A percentile compares a stretch with the other conserved stretches of the same genome.
Evolutionary conservation across 2,888 invertebrate genomes (phyloP).

Genomic region (Perizoma affinitatum): DNA sequence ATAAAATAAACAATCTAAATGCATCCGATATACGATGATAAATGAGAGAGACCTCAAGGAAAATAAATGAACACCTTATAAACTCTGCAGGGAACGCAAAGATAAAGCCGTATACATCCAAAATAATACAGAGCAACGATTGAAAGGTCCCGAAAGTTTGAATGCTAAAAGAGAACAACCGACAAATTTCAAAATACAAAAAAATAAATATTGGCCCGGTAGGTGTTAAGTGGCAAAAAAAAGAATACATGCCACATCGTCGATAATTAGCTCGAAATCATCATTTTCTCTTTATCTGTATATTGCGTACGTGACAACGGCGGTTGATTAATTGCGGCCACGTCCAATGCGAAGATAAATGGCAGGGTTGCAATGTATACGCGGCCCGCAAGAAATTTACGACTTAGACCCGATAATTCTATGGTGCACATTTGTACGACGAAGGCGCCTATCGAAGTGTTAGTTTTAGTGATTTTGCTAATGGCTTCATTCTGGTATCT

Average conservation of each 20-base stretch:
- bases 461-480: conserved; percentile 74
- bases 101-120: conserved; percentile 38
- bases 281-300: conserved; percentile 76
- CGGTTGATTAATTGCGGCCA: conserved; percentile 79
- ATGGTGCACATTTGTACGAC: conserved; percentile 49
- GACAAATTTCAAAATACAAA: too few relatives aligned
- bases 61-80: conserved; percentile 53
- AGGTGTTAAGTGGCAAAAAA: conserved; percentile 77
- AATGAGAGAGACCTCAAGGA: conserved; percentile 49
- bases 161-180: conserved; percentile 61
- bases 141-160: conserved; percentile 46
- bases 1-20: conserved; percentile 62
- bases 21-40: conserved; percentile 57
- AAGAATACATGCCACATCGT: conserved; percentile 62
- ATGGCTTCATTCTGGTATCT: conserved; percentile 66
- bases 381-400: conserved; percentile 45
- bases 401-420: conserved; percentile 49
- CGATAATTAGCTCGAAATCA: conserved; percentile 80
- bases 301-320: conserved; percentile 77
- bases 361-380: conserved; percentile 43
- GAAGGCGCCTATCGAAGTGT: conserved; percentile 44
- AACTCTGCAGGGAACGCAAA: conserved; percentile 36
- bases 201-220: conserved; percentile 62
- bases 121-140: conserved; percentile 39
- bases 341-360: conserved; percentile 77